These are phyloP conservation scores for Zoanthus solanderi DNA, from an alignment of 92 coral and sea anemone genomes.

Conservation along the genomic window DNA sequence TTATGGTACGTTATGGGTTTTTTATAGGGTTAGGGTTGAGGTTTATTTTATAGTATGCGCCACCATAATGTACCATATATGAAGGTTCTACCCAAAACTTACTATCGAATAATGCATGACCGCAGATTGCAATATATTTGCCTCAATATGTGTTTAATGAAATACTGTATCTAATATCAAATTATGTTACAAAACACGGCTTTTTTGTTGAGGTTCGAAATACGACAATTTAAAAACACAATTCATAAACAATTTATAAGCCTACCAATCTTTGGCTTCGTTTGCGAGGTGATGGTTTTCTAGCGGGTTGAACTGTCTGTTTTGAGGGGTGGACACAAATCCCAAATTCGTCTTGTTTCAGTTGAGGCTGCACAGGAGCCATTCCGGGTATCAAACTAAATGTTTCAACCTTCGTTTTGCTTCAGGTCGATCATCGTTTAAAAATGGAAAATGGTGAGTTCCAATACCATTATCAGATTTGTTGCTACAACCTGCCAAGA, in stretches of 20 bases:
- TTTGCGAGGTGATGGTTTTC: constrained; percentile 28
- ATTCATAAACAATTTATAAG: constrained; percentile 4
- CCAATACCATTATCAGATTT: constrained; percentile 1
- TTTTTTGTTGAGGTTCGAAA: not conserved
- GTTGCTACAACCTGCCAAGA: constrained; percentile 1
- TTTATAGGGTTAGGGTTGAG: too few relatives aligned
- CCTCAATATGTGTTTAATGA: not conserved
- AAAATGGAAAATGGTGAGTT: constrained; percentile 5
- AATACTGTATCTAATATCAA: not conserved
- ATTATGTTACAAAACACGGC: not conserved
- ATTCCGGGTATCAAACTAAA: not conserved
- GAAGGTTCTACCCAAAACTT: not conserved
- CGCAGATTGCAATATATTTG: not conserved
- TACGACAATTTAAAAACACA: not conserved
- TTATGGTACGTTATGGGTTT: too few relatives aligned
- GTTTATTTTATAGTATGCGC: too few relatives aligned
- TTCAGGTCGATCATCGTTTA: constrained; percentile 19
- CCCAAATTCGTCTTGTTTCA: not conserved
- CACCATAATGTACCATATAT: too few relatives aligned
- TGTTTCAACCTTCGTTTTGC: constrained; percentile 26
- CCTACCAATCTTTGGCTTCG: constrained; percentile 24
- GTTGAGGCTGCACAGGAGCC: constrained; percentile 4
- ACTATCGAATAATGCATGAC: not conserved
- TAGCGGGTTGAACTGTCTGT: constrained; percentile 13
- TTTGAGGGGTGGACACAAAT: constrained; percentile 1